Evolutionary conservation across 2,113 vertebrate genomes (phyloP), one percentile per base, ranked within the genome.

Genomic region (Microtus richardsoni): DNA sequence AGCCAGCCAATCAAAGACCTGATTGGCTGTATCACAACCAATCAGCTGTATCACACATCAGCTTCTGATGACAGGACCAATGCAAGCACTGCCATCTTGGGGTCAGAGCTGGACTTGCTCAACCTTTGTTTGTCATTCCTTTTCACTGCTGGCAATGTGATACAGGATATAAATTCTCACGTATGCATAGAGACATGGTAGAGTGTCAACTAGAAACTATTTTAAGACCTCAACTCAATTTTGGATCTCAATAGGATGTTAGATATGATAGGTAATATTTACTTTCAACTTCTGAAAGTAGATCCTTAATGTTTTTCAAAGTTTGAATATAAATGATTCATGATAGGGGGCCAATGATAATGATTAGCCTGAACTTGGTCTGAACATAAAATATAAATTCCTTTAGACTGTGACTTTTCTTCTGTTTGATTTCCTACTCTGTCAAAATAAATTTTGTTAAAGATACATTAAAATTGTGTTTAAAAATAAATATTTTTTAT

Each of bases 11-110:
- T 96, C 64, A 89, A 73, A 88, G 64, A 70, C 33, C 58, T 47
- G 47, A 47, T 4, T 1, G 47, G 47, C 47, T 47, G 47, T 47
- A 10, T 47, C 47, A 47, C 47, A 47, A 47, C 47, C 47, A 47
- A 47, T 47, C 47, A 47, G 47, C 47, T 47, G 9, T 49, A 49
- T 2, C 0, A 19, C 7, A n/a, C 2, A 44, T 4, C 26, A 44
- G 13, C 13, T 33, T 0, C 28, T 39, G 13, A 13, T 10, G 12
- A 47, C 5, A 36, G 17, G 7, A 8, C 3, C 39, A 41, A 2
- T 36, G 80, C 26, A 47, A 77, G 86, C 64, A 84, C 88, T 94
- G 95, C 83, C 94, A 88, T 89, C 93, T 83, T 88, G 91, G 0
- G 92, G 70, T 60, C 88, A 88, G 44, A 54, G 16, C n/a, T 71